Evolutionary conservation across 2,797 vertebrate genomes (phyloP).

Genomic region (Spinus olivaceus): DNA sequence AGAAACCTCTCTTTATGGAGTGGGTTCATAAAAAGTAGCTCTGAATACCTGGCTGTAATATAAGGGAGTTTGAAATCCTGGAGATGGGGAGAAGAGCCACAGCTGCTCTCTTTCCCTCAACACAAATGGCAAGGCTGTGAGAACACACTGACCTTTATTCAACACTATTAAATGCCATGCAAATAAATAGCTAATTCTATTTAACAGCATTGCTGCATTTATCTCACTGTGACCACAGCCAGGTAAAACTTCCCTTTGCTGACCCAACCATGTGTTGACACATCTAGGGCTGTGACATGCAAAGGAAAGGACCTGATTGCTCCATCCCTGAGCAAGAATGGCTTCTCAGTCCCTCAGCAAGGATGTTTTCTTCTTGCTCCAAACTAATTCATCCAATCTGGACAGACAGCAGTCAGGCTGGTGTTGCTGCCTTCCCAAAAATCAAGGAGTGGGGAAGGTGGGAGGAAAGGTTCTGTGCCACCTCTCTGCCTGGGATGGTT

Average conservation of each 20-base stretch:
- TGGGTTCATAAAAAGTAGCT: not conserved
- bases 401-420: not conserved
- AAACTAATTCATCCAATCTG: not conserved
- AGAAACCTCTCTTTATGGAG: not conserved
- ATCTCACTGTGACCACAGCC: not conserved
- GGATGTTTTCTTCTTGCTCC: not conserved
- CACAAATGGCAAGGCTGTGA: not conserved
- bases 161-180: not conserved
- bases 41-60: not conserved
- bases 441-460: not conserved
- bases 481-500: not conserved
- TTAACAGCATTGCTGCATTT: not conserved
- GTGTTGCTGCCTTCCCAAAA: not conserved
- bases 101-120: not conserved
- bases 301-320: not conserved
- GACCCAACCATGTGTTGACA: not conserved
- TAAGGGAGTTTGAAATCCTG: not conserved
- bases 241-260: not conserved
- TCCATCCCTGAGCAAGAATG: not conserved
- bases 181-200: constrained; percentile 13
- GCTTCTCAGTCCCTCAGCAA: not conserved
- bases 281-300: not conserved
- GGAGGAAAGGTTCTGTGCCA: not conserved
- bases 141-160: constrained; percentile 32
- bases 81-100: not conserved